Percentiles rank a stretch among this genome's conserved stretches.
These are phyloP conservation scores for Elephas maximus DNA, from an alignment of 2,113 vertebrate genomes.

Conservation along the genomic window DNA sequence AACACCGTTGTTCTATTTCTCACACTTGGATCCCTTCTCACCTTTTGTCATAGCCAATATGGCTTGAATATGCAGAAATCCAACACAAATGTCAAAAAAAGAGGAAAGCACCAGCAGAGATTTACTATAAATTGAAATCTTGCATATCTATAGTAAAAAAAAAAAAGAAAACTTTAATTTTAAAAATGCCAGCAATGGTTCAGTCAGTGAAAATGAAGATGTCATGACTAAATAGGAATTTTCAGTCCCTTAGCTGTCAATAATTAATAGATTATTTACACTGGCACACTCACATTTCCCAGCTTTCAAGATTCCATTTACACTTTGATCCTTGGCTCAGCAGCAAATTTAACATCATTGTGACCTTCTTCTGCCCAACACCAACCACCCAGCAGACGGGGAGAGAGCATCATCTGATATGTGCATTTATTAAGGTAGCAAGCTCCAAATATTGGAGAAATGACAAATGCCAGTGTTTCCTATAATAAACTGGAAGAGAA, in stretches of 20 bases:
- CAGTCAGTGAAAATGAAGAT: conserved; percentile 88
- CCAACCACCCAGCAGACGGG: conserved; percentile 80
- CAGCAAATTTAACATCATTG: conserved; percentile 90
- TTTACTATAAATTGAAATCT: conserved; percentile 78
- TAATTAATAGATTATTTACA: conserved; percentile 99
- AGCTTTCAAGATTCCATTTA: conserved; percentile 94
- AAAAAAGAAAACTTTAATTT: conserved; percentile 76
- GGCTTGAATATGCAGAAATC: conserved; percentile 72
- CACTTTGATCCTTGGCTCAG: conserved; percentile 93
- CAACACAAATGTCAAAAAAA: conserved; percentile 76
- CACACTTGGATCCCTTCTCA: neutral
- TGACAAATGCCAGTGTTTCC: conserved; percentile 83
- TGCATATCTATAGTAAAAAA: conserved; percentile 40
- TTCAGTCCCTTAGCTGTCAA: conserved; percentile 90
- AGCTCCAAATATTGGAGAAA: conserved; percentile 76
- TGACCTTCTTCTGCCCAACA: conserved; percentile 88
- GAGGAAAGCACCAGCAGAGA: conserved; percentile 75
- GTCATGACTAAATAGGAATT: conserved; percentile 88
- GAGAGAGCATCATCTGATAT: conserved; percentile 84
- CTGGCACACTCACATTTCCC: conserved; percentile 93
- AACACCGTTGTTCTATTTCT: conserved; percentile 36
- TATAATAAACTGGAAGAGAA: conserved; percentile 82
- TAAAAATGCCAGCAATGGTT: conserved; percentile 82
- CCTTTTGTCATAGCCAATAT: conserved; percentile 10
- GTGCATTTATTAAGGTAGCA: conserved; percentile 88